Evolutionary conservation across 2,113 vertebrate genomes (phyloP), one percentile per base, ranked within the genome.

Genomic region (Martes martes): DNA sequence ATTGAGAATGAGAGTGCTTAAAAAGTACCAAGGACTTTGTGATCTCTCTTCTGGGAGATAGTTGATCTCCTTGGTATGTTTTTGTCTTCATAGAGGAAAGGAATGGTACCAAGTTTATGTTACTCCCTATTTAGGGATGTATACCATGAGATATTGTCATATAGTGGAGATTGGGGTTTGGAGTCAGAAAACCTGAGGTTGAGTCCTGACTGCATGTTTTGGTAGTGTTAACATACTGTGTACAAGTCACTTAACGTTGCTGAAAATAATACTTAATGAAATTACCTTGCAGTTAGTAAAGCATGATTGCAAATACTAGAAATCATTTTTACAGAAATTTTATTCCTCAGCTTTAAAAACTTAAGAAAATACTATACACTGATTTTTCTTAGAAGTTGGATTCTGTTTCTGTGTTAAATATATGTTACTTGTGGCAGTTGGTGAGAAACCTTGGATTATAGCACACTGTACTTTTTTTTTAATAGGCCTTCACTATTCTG

Each of bases 401-500:
- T 73, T 94, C 45, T 95, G 5, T 85, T 89, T 95, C 33, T 83
- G 52, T 74, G 39, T 96, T 92, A 55, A 79, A 69, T 82, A 57
- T 84, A 14, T 82, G 61, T 80, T 80, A 33, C 39, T 92, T 92
- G 18, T 89, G 7, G 21, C 36, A 80, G 4, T 90, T 95, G 19
- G 1, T 92, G 39, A 96, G 36, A 95, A 95, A 82, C 15, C 14
- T 95, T 95, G 42, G 39, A 83, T 96, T 91, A 91, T 26, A 67
- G 95, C 86, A 7, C 96, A 45, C 31, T 98, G 78, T 96, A 23
- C 65, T 11, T 50, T 9, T 87, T 93, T 96, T 96, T 95, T 96
- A 93, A 94, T 97, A 99, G 99, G 99, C 99, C 57, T 99, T 99
- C 98, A 99, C 99, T 97, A 99, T 99, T 98, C 98, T 99, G 0